Evolutionary conservation across 1,140 invertebrate genomes (phyloP), one percentile per base, ranked within the genome.

Genomic region (Lepidurus arcticus): DNA sequence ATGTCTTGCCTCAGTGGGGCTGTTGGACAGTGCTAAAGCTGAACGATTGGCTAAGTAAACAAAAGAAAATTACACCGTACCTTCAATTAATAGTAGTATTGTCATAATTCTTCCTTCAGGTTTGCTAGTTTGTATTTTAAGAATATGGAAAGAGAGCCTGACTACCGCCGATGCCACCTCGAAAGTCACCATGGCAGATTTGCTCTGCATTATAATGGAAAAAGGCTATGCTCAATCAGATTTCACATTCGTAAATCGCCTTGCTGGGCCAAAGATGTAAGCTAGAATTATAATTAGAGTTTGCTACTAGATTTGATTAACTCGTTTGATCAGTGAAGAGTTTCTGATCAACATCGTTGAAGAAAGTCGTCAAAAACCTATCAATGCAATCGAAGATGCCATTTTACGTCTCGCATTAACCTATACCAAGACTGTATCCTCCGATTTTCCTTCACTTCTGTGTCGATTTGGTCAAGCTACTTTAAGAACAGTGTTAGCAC

Each of bases 381-480:
- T 13, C 13, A 21, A 13, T 8, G 1, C 53, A 11, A 21, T 65
- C 21, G 53, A 65, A 16, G 53, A 65, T 16, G 53, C 53, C 13
- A 65, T 65, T 65, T 16, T 65, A 65, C 53, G 53, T 65, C 53
- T 65, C 1, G 13, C 13, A 0, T 21, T 65, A 16, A 7, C 13
- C 21, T 65, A 65, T 21, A 16, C 53, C 53, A 9, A 65, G 21
- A 21, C 53, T 65, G 13, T 65, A 5, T 65, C 53, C 16, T 65
- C 53, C 53, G 21, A 65, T 65, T 65, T 65, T 65, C 53, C 53
- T 7, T 65, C 8, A 13, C 53, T 65, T 65, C 21, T 65, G 1
- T 65, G 53, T 4, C 53, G 53, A 65, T 65, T 65, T 65, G 53
- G 53, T 8, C 53, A 65, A 65, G 53, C 53, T 65, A 65, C 53